Conservation (phyloP, 2,888 invertebrate genomes). For the Laothoe populi region DNA sequence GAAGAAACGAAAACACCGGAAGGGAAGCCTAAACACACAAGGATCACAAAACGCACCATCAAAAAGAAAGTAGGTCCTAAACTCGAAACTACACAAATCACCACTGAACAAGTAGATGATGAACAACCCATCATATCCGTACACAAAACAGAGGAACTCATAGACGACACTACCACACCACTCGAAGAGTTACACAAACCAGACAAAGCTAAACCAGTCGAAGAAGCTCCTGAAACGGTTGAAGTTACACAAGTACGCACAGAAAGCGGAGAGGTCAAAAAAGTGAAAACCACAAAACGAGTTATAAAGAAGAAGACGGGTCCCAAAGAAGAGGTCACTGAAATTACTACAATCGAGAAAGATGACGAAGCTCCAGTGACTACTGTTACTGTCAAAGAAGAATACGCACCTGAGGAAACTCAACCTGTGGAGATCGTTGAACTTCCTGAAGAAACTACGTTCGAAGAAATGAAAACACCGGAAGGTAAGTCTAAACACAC, state of each 20-base stretch:
- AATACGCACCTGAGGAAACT: constrained; percentile 9
- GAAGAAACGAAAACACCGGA: not conserved
- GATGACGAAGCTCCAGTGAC: not conserved
- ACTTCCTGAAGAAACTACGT: constrained; percentile 48
- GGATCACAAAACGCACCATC: not conserved
- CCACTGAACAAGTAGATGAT: not conserved
- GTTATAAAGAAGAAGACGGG: not conserved
- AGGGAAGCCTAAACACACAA: not conserved
- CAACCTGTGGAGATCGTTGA: constrained; percentile 47
- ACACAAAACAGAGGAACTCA: not conserved
- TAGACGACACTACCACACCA: constrained; percentile 38
- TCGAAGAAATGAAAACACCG: constrained; percentile 34
- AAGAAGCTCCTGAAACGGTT: not conserved
- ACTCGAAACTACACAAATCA: not conserved
- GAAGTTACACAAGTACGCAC: not conserved
- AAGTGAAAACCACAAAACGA: not conserved
- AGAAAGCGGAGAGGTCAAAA: not conserved
- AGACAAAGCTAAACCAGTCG: not conserved
- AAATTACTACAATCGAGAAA: not conserved
- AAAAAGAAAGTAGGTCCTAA: not conserved
- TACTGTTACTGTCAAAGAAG: not conserved
- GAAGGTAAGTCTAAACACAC: not conserved
- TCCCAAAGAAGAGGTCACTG: not conserved
- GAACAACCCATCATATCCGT: not conserved
- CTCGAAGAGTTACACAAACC: not conserved